A percentile compares a stretch with the other conserved stretches of the same genome.
phyloP scores from a whole-genome alignment of 2,113 vertebrate species.

The Psilopsiagon aymara region DNA sequence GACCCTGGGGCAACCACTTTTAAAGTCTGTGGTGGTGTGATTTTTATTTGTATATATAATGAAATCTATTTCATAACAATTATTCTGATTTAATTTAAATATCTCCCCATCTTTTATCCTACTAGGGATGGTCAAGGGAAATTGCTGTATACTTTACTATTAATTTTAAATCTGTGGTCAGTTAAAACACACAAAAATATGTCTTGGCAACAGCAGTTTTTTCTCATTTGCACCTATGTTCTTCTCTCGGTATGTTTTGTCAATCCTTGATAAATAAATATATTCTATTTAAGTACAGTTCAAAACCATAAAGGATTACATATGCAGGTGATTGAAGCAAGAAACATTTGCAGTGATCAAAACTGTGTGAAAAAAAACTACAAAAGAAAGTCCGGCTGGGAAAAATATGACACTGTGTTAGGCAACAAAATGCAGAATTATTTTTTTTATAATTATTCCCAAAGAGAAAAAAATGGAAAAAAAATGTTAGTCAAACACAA shows the following conservation, averaged over 20 bases:
- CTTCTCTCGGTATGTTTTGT: background rate
- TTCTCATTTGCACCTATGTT: background rate
- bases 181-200: background rate
- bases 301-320: background rate
- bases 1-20: slow-evolving; percentile 3
- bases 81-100: slow-evolving; percentile 33
- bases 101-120: background rate
- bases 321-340: background rate
- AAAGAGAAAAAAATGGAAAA: background rate
- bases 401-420: background rate
- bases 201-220: background rate
- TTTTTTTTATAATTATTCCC: background rate
- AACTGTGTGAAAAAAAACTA: background rate
- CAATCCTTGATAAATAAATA: background rate
- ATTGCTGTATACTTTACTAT: background rate
- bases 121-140: background rate
- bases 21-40: slow-evolving; percentile 22
- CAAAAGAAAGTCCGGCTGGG: background rate
- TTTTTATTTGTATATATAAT: slow-evolving; percentile 54
- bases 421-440: background rate
- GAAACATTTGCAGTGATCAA: background rate
- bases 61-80: slow-evolving; percentile 37
- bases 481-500: background rate
- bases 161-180: background rate
- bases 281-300: background rate